Evolutionary conservation across 2,888 invertebrate genomes (phyloP), one percentile per base, ranked within the genome.

Genomic region (Oegoconia quadripuncta): DNA sequence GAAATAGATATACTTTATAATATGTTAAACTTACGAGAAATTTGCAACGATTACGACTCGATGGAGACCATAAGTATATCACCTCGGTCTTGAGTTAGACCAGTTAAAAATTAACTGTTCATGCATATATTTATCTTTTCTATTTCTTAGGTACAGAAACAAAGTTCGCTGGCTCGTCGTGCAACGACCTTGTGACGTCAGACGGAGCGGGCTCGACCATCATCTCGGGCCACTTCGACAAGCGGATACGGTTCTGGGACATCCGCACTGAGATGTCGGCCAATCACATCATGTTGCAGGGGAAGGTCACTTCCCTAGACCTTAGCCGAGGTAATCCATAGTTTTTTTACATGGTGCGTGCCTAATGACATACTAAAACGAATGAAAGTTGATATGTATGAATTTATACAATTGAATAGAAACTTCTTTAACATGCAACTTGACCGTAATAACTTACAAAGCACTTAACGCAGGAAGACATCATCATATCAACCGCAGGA

Each of bases 161-260:
- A 3, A 96, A 97, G 82, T 97, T 97, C 70, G 97, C 97, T 39
- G 98, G 97, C 26, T 98, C 98, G 22, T 97, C 96, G 66, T 98
- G 98, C 82, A 97, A 98, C 81, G 99, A 99, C 86, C 89, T 99
- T 46, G 97, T 98, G 53, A 96, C 96, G 50, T 93, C 94, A 41
- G 96, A 96, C 70, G 93, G 94, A 44, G 91, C 93, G 8, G 96
- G 95, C 26, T 93, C 95, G 12, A 95, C 95, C 37, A 95, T 99
- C 58, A 96, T 99, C 62, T 98, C 98, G 63, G 98, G 98, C 15
- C 99, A 99, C 88, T 98, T 96, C 79, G 99, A 99, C 88, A 98
- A 97, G 81, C 93, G 94, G 66, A 95, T 99, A 58, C 91, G 98
- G 36, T 96, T 99, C 81, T 99, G 98, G 98, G 99, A 99, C 80